A percentile compares a stretch with the other conserved stretches of the same genome.
These are phyloP conservation scores for Pagetopsis macropterus DNA, from an alignment of 2,797 vertebrate genomes.

Conservation along the genomic window DNA sequence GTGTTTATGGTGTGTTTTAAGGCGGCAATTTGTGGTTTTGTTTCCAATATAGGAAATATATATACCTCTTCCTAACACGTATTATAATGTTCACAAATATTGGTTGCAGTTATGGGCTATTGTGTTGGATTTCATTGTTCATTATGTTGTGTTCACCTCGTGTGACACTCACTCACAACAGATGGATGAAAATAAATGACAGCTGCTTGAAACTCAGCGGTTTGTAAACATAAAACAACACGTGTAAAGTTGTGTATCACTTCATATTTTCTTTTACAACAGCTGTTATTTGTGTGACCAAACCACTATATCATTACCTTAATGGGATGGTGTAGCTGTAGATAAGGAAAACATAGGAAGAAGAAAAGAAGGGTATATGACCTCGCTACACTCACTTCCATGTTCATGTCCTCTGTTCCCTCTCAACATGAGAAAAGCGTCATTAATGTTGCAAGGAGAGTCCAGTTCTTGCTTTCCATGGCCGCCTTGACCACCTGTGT, in stretches of 20 bases:
- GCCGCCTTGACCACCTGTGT: not conserved
- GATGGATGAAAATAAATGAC: slow-evolving; percentile 7
- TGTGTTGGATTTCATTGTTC: slow-evolving; percentile 30
- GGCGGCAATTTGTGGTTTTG: slow-evolving; percentile 8
- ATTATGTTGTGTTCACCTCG: slow-evolving; percentile 4
- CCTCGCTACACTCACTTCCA: slow-evolving; percentile 12
- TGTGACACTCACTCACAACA: slow-evolving; percentile 6
- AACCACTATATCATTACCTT: not conserved
- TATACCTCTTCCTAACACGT: not conserved
- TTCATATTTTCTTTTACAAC: not conserved
- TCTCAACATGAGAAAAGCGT: slow-evolving; percentile 4
- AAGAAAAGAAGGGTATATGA: not conserved
- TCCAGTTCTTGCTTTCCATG: not conserved
- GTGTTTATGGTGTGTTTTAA: not conserved
- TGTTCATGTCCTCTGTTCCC: not conserved
- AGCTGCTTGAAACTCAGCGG: slow-evolving; percentile 18
- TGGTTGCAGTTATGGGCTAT: slow-evolving; percentile 16
- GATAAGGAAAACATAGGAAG: no score
- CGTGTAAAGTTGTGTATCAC: not conserved
- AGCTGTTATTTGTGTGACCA: not conserved
- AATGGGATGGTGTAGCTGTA: not conserved
- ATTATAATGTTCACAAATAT: not conserved
- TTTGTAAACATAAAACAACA: slow-evolving; percentile 13
- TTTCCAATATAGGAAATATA: not conserved
- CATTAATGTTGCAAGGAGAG: slow-evolving; percentile 2